Evolutionary conservation across 2,888 invertebrate genomes (phyloP), one percentile per base, ranked within the genome.

Genomic region (Drosophila testacea): DNA sequence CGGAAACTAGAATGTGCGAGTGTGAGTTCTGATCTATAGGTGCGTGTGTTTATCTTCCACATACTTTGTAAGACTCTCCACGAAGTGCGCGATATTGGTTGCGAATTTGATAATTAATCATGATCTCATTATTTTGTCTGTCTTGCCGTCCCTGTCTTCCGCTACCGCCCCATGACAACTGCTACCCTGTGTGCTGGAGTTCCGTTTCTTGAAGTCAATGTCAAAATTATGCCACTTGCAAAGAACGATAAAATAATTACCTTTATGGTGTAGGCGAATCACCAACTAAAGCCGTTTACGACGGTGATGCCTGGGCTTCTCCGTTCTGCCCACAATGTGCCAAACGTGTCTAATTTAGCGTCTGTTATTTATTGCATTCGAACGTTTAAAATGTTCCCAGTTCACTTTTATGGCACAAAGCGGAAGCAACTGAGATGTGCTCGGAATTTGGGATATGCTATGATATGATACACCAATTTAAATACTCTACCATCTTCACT

Each of bases 81-180:
- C 13, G 38, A 38, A 11, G 13, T 13, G n/a, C n/a, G n/a, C 39
- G 39, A 39, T 39, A 83, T 75, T 85, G 84, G 80, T 80, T 81
- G 80, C 85, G 83, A 87, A 78, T 88, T 87, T 87, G 89, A 87
- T 85, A 85, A 89, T 88, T 89, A 89, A 88, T 88, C 87, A 88
- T 85, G 83, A 89, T 82, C 80, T 77, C 73, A 73, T 76, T 73
- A 70, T 74, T 54, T 66, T 69, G 72, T 75, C 68, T 70, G 67
- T 59, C 73, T 10, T 34, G 36, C 42, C 47, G 41, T 44, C 22
- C 38, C 54, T 68, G 36, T 68, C 41, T 56, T 44, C 44, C 50
- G 50, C 59, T 66, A 42, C 54, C 22, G 32, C 54, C 50, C 54
- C 41, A 30, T 32, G 1, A 6, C 6, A 32, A 22, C 22, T 22